phyloP scores from a whole-genome alignment of 2,113 vertebrate species.

The Myotis yumanensis region DNA sequence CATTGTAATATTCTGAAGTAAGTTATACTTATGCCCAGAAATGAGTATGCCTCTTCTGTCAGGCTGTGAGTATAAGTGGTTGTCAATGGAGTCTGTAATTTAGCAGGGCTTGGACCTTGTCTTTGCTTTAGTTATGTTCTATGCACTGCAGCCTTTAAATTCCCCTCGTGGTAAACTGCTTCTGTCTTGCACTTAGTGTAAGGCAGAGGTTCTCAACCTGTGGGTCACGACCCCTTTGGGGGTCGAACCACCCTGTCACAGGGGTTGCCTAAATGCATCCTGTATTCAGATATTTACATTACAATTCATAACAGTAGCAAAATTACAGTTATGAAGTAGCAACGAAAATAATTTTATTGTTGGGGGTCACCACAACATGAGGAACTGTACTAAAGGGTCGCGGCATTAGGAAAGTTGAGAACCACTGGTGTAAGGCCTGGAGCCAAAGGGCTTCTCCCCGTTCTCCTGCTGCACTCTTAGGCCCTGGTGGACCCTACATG shows the following conservation, averaged over 20 bases:
- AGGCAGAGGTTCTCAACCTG: neutral
- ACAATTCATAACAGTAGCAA: too few relatives aligned
- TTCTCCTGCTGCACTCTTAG: neutral
- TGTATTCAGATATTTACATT: too few relatives aligned
- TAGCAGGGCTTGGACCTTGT: neutral
- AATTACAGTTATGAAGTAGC: too few relatives aligned
- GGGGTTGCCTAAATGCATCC: too few relatives aligned
- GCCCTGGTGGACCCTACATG: too few relatives aligned
- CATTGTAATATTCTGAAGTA: neutral
- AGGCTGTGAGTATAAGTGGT: neutral
- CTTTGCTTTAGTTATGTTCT: neutral
- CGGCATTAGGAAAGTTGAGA: too few relatives aligned
- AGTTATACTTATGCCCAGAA: neutral
- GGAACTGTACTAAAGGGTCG: too few relatives aligned
- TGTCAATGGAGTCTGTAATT: neutral
- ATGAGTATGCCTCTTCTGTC: neutral
- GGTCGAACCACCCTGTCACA: too few relatives aligned
- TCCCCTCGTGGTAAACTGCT: neutral
- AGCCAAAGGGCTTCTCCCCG: neutral
- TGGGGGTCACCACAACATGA: too few relatives aligned
- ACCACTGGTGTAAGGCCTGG: neutral
- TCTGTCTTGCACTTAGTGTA: neutral
- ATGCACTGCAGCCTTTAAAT: neutral
- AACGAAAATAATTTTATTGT: too few relatives aligned
- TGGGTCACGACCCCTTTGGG: too few relatives aligned